Evolutionary conservation across 2,797 vertebrate species (phyloP).

Genomic region (Columba guinea): DNA sequence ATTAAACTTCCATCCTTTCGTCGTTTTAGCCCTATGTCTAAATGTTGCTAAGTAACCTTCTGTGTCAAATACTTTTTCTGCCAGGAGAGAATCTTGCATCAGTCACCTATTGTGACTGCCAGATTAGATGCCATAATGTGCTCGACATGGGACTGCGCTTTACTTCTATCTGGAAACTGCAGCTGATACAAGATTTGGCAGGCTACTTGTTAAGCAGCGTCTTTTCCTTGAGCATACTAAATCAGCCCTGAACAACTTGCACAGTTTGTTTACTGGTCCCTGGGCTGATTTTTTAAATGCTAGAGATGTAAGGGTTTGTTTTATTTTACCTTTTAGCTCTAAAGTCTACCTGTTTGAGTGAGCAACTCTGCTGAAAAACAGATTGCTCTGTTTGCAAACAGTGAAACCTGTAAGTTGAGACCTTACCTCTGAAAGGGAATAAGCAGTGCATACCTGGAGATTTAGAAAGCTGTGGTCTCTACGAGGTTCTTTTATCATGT

Average conservation of each 20-base stretch:
- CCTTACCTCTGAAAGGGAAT: background rate
- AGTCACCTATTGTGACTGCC: constrained; percentile 61
- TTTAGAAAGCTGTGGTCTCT: background rate
- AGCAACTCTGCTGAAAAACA: background rate
- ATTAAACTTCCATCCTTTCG: constrained; percentile 36
- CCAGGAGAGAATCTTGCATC: constrained; percentile 46
- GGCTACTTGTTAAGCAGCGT: constrained; percentile 23
- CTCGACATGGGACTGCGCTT: constrained; percentile 49
- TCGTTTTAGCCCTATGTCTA: constrained; percentile 45
- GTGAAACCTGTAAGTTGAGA: background rate
- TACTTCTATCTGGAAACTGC: constrained; percentile 53
- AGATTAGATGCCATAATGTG: constrained; percentile 60
- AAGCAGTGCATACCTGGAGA: background rate
- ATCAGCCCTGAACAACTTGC: background rate
- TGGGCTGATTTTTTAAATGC: background rate
- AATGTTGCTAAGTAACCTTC: constrained; percentile 71
- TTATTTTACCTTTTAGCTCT: background rate
- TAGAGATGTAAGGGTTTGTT: background rate
- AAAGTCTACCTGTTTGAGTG: background rate
- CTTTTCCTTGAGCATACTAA: constrained; percentile 17
- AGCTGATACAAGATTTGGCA: constrained; percentile 48
- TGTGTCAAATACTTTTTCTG: constrained; percentile 65
- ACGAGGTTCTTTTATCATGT: background rate
- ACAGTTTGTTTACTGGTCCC: background rate
- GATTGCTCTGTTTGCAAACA: background rate